phyloP scores from a whole-genome alignment of 2,113 vertebrate genomes.

The Phylloscopus whistleri region DNA sequence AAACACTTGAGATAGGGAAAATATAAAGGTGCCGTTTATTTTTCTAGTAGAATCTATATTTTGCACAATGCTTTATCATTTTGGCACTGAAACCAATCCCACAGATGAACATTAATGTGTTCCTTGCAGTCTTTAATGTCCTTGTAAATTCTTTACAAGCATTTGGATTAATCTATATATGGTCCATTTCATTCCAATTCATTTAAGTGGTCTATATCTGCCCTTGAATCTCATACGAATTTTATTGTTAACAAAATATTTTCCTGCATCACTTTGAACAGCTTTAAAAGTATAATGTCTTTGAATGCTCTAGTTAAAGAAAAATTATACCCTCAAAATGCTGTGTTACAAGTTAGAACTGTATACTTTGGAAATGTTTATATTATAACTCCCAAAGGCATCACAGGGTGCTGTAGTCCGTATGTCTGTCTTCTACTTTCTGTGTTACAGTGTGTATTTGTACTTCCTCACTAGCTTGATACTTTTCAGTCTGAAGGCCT shows the following conservation, averaged over 20 bases:
- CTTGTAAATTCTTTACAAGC: not conserved
- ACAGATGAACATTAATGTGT: not conserved
- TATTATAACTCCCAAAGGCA: not conserved
- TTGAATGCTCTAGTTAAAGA: constrained; percentile 26
- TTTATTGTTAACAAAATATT: constrained; percentile 14
- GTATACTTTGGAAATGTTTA: not conserved
- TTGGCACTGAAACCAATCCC: constrained; percentile 12
- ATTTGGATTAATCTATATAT: constrained; percentile 15
- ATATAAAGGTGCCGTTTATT: not conserved
- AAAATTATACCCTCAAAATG: not conserved
- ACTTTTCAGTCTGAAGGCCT: not conserved
- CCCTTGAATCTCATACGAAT: not conserved
- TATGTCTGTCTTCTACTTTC: not conserved
- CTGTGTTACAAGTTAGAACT: constrained; percentile 26
- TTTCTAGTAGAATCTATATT: not conserved
- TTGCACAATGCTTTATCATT: not conserved
- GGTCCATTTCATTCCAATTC: not conserved
- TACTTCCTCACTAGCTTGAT: constrained; percentile 9
- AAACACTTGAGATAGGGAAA: not conserved
- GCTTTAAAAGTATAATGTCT: constrained; percentile 30
- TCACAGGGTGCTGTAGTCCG: not conserved
- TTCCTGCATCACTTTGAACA: constrained; percentile 31
- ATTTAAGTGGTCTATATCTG: constrained; percentile 24
- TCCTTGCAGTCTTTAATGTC: constrained; percentile 10
- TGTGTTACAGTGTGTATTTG: not conserved